Percentiles rank a stretch among this genome's conserved stretches.
Evolutionary conservation across 2,113 vertebrate genomes (phyloP).

Genomic region (Alaudala cheleensis): DNA sequence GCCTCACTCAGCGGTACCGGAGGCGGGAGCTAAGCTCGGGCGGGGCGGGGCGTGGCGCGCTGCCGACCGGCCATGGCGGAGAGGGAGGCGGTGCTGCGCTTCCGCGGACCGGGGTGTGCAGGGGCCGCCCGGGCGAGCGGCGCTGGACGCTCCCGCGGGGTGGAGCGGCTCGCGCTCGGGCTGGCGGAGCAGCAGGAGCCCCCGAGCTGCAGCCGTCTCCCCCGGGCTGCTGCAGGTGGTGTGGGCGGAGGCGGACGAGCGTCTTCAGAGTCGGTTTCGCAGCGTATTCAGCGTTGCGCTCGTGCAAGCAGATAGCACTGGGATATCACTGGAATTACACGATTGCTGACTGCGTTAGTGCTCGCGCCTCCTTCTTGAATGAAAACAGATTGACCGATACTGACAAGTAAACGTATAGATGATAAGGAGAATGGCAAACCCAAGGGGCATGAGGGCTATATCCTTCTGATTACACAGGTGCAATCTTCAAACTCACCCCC

Average conservation of each 20-base stretch:
- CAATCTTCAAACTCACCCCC: not conserved
- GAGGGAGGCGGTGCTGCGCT: not conserved
- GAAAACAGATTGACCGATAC: rapidly evolving
- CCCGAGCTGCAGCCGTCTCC: not conserved
- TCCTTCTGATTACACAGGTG: not conserved
- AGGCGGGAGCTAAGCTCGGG: not conserved
- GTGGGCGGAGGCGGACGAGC: not conserved
- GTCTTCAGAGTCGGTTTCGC: not conserved
- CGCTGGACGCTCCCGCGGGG: not conserved
- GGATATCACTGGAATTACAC: rapidly evolving
- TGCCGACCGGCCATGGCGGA: not conserved
- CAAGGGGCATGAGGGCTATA: rapidly evolving
- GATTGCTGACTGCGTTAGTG: not conserved
- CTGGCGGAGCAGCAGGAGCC: not conserved
- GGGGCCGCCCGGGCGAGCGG: not conserved
- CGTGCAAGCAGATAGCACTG: rapidly evolving
- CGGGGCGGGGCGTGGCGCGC: not conserved
- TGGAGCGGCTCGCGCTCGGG: not conserved
- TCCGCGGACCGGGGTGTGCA: not conserved
- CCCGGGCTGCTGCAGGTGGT: not conserved
- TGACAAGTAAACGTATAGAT: rapidly evolving
- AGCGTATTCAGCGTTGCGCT: not conserved
- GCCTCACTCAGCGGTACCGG: slow-evolving; percentile 41
- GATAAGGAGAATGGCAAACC: not conserved
- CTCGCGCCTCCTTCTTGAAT: not conserved